Evolutionary conservation across 2,888 invertebrate genomes (phyloP).

Genomic region (Amphipoea lucens): DNA sequence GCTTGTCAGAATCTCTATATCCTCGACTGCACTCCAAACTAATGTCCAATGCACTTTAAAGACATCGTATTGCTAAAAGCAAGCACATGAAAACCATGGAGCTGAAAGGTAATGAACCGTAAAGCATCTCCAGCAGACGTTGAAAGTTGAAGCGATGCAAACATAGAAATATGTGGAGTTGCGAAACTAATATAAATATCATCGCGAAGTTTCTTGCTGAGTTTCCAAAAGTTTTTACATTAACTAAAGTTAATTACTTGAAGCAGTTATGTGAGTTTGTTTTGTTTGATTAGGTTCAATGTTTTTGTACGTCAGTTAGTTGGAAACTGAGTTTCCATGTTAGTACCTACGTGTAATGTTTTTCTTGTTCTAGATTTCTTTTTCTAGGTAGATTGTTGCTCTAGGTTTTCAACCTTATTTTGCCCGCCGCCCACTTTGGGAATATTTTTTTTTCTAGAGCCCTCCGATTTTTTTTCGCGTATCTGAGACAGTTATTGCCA

Average conservation of each 20-base stretch:
- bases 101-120: slow-evolving; percentile 5
- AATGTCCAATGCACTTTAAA: not conserved
- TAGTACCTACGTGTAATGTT: not conserved
- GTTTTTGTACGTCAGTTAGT: not conserved
- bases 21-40: not conserved
- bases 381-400: no score
- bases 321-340: not conserved
- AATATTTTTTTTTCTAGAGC: no score
- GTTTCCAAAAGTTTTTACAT: slow-evolving; percentile 39
- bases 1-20: not conserved
- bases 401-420: no score
- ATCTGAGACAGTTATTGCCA: no score
- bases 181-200: slow-evolving; percentile 39
- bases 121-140: not conserved
- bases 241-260: slow-evolving; percentile 34
- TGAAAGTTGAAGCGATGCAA: slow-evolving; percentile 14
- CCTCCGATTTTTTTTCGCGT: no score
- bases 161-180: slow-evolving; percentile 30
- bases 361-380: no score
- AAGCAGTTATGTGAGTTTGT: slow-evolving; percentile 16
- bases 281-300: slow-evolving; percentile 26
- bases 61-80: not conserved
- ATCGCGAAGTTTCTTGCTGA: slow-evolving; percentile 18
- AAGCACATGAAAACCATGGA: not conserved
- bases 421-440: no score